These are phyloP conservation scores for Xestoiulus laeticollis DNA, from an alignment of 2,888 invertebrate species.

Conservation along the genomic window DNA sequence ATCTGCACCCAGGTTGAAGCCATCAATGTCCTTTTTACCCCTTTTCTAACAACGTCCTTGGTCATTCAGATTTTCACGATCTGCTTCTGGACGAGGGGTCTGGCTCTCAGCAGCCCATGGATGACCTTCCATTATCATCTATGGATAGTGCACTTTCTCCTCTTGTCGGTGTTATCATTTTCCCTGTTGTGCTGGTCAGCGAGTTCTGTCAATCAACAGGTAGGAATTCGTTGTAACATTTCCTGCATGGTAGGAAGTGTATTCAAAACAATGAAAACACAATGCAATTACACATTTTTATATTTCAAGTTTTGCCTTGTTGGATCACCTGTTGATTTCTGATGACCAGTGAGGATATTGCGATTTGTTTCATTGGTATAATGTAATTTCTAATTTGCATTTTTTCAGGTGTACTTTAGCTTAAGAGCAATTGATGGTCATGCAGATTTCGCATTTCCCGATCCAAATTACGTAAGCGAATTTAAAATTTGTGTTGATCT, in stretches of 20 bases:
- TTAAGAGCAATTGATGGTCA: neutral
- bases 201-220: neutral
- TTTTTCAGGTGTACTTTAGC: neutral
- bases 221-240: neutral
- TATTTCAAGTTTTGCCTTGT: too few relatives aligned
- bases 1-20: neutral
- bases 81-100: constrained; percentile 39
- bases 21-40: neutral
- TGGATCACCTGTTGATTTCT: neutral
- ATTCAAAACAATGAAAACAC: too few relatives aligned
- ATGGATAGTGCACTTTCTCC: constrained; percentile 16
- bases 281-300: too few relatives aligned
- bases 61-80: constrained; percentile 10
- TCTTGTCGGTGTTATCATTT: neutral
- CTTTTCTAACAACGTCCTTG: neutral
- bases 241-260: too few relatives aligned
- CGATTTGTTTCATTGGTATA: neutral
- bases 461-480: neutral
- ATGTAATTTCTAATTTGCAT: neutral
- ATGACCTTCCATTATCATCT: neutral
- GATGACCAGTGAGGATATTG: too few relatives aligned
- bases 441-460: neutral
- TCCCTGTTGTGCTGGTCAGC: constrained; percentile 21
- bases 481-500: neutral
- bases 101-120: neutral